Conservation (phyloP, 2,113 vertebrate genomes). For the Chitala chitala region DNA sequence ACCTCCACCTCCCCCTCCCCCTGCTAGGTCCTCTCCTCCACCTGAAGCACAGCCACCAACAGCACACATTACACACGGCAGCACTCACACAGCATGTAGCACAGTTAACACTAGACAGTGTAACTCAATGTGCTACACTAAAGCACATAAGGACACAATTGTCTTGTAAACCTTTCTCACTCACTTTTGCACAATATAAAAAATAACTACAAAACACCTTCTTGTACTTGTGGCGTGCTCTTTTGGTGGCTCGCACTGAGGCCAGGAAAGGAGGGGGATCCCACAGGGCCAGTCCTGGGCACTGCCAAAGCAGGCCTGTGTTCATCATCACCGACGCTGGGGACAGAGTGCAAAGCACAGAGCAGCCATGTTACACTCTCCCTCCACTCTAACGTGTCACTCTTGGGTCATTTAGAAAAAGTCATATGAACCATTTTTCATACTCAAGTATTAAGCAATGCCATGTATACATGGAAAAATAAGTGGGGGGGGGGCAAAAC, state of each 20-base stretch:
- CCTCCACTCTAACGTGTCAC: background rate
- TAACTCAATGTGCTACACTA: too few relatives aligned
- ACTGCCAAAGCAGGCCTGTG: slow-evolving; percentile 61
- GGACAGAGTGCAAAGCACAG: slow-evolving; percentile 30
- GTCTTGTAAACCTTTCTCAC: too few relatives aligned
- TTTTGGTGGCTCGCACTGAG: slow-evolving; percentile 69
- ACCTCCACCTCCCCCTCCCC: slow-evolving; percentile 61
- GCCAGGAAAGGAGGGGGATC: slow-evolving; percentile 60
- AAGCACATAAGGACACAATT: too few relatives aligned
- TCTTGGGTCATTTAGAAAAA: background rate
- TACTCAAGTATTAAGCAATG: too few relatives aligned
- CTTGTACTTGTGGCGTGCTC: slow-evolving; percentile 73
- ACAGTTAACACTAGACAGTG: too few relatives aligned
- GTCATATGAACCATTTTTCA: too few relatives aligned
- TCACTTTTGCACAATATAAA: too few relatives aligned
- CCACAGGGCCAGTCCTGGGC: slow-evolving; percentile 66
- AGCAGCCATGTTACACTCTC: background rate
- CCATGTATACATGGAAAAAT: too few relatives aligned
- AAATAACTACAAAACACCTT: too few relatives aligned
- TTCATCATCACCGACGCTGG: slow-evolving; percentile 66
- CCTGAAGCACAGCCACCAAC: slow-evolving; percentile 39
- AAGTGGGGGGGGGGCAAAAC: too few relatives aligned
- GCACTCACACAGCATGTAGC: background rate
- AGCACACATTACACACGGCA: background rate
- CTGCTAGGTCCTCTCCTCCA: slow-evolving; percentile 71